phyloP scores from a whole-genome alignment of 2,888 invertebrate genomes.

The Tillus elongatus region DNA sequence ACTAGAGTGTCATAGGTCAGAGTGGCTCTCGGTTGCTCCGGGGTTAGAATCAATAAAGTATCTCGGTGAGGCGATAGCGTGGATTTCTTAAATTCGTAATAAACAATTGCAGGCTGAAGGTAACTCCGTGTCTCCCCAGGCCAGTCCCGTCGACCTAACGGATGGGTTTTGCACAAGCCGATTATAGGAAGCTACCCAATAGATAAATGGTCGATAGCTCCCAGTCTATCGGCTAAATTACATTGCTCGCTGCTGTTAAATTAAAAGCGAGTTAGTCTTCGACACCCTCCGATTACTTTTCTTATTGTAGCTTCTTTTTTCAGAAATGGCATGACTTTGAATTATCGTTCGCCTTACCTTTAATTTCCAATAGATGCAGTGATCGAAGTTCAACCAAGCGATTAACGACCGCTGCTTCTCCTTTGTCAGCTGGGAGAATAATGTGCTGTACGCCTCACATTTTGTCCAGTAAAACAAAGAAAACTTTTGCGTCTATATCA shows the following conservation, averaged over 20 bases:
- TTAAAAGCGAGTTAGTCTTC: conserved; percentile 38
- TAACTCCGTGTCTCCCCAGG: no score
- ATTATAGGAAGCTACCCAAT: conserved; percentile 35
- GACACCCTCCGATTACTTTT: conserved; percentile 30
- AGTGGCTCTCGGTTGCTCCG: no score
- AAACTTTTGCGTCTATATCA: no score
- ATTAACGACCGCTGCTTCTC: conserved; percentile 3
- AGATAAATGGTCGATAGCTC: conserved; percentile 38
- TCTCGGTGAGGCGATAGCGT: no score
- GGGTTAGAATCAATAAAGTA: no score
- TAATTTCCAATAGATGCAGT: conserved; percentile 1
- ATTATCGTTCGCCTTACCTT: conserved; percentile 3
- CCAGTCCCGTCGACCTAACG: not conserved
- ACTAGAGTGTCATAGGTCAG: no score
- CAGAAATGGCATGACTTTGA: not conserved
- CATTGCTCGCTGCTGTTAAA: conserved; percentile 38
- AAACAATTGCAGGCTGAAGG: no score
- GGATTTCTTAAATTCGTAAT: no score
- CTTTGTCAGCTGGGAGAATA: not conserved
- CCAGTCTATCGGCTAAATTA: conserved; percentile 40
- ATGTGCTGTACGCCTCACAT: no score
- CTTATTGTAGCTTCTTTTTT: conserved; percentile 26
- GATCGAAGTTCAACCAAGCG: not conserved
- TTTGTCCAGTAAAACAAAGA: no score
- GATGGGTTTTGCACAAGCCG: conserved; percentile 29